These are phyloP conservation scores for Sphenopsis melanotis DNA, from an alignment of 2,797 vertebrate genomes.

Conservation along the genomic window DNA sequence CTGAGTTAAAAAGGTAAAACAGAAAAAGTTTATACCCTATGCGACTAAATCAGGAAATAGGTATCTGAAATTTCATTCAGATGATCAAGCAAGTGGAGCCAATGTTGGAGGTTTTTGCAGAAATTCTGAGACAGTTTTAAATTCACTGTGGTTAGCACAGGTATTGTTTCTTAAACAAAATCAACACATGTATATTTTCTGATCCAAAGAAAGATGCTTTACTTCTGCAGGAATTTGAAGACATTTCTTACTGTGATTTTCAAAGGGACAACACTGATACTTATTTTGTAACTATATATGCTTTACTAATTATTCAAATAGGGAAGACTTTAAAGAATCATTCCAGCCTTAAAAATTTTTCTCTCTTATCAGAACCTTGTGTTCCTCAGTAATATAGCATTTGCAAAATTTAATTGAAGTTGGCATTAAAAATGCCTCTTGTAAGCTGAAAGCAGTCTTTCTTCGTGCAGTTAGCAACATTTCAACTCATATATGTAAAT, in stretches of 20 bases:
- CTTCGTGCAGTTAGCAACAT: not conserved
- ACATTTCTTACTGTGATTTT: not conserved
- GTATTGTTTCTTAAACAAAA: not conserved
- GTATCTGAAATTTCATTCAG: slow-evolving; percentile 21
- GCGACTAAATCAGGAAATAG: not conserved
- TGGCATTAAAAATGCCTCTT: not conserved
- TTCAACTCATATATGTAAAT: not conserved
- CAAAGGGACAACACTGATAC: not conserved
- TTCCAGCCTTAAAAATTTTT: not conserved
- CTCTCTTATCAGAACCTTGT: not conserved
- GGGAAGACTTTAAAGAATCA: not conserved
- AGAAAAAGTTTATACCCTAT: not conserved
- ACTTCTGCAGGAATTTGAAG: not conserved
- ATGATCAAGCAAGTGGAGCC: not conserved
- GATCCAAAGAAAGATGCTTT: not conserved
- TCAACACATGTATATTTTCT: not conserved
- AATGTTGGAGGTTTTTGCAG: not conserved
- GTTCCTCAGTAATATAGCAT: not conserved
- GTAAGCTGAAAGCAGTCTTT: not conserved
- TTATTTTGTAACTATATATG: not conserved
- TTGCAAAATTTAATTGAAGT: not conserved
- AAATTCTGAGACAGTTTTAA: not conserved
- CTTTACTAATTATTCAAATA: not conserved
- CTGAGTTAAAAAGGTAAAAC: slow-evolving; percentile 23
- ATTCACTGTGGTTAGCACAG: not conserved